Base-by-base conservation (phyloP, 2,113 vertebrate species). In the Stegostoma tigrinum region DNA sequence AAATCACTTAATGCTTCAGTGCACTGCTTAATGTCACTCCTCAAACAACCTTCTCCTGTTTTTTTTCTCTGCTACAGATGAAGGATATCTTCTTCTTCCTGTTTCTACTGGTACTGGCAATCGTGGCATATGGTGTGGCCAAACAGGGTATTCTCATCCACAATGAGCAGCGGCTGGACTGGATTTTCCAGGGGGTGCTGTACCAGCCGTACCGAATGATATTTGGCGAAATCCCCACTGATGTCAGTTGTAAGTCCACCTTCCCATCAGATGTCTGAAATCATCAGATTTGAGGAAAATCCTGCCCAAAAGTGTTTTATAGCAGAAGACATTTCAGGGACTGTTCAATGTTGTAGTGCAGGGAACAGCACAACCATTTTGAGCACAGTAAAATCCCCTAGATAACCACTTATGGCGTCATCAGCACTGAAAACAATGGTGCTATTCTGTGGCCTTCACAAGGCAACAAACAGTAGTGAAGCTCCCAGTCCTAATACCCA, bases 51-150 rank as follows among this genome's bases (percentile, higher is more conserved):
- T 21, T 2, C 19, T 42, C 12, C 75, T 30, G 93, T 3, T 48
- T 68, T 19, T 19, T 95, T 96, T 45, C 95, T 70, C 42, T 78
- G 96, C 96, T 96, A 95, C 97, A 99, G 99, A 98, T 99, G 98
- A 99, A 98, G 97, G 99, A 99, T 7, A 97, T 99, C 97, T 99
- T 99, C 98, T 99, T 99, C 97, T 99, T 99, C 97, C 98, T 99
- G 97, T 99, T 99, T 97, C 97, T 99, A 96, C 96, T 99, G 97
- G 98, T 98, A 6, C 98, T 99, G 96, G 99, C 99, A 98, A 98
- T 99, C 17, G 98, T 99, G 96, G 99, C 99, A 42, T 99, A 99
- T 0, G 99, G 99, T 0, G 99, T 99, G 80, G 99, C 99, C 97
- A 99, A 98, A 96, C 99, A 99, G 96, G 98, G 98, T 93, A 99